Evolutionary conservation across 2,888 invertebrate genomes (phyloP).

Genomic region (Lissocephala sabroskyi): DNA sequence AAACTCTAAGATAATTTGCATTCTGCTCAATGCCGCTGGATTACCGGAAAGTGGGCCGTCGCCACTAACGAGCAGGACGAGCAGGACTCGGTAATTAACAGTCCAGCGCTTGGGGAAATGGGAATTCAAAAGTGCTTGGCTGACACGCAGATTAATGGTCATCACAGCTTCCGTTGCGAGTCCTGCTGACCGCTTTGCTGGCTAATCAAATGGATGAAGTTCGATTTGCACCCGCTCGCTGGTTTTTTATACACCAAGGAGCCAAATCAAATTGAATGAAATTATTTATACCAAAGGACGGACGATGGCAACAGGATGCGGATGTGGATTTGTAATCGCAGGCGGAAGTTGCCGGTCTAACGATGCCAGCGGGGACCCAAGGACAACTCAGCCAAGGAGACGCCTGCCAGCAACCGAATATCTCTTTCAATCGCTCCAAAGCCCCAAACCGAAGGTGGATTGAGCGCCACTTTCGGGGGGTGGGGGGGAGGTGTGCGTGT

Average conservation of each 20-base stretch:
- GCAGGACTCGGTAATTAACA: too few species aligned
- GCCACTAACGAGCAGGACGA: too few species aligned
- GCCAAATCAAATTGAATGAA: conserved; percentile 2
- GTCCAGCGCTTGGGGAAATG: too few species aligned
- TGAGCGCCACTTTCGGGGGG: neutral
- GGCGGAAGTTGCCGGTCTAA: conserved; percentile 40
- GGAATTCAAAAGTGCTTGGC: too few species aligned
- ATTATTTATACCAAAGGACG: neutral
- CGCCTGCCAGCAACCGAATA: neutral
- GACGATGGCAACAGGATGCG: conserved; percentile 5
- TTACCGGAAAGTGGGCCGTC: too few species aligned
- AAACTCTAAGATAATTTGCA: too few species aligned
- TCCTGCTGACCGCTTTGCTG: too few species aligned
- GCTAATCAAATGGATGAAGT: conserved; percentile 13
- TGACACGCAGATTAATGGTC: too few species aligned
- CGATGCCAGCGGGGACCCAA: conserved; percentile 25
- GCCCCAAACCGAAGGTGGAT: neutral
- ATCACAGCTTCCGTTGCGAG: too few species aligned
- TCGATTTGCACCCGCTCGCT: conserved; percentile 4
- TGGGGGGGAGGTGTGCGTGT: conserved; percentile 16
- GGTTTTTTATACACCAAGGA: neutral
- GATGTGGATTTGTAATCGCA: conserved; percentile 44
- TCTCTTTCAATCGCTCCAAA: too few species aligned
- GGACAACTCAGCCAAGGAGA: neutral
- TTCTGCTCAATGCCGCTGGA: too few species aligned